Conservation (phyloP, 2,888 invertebrate species). For the Eilema sororculum region DNA sequence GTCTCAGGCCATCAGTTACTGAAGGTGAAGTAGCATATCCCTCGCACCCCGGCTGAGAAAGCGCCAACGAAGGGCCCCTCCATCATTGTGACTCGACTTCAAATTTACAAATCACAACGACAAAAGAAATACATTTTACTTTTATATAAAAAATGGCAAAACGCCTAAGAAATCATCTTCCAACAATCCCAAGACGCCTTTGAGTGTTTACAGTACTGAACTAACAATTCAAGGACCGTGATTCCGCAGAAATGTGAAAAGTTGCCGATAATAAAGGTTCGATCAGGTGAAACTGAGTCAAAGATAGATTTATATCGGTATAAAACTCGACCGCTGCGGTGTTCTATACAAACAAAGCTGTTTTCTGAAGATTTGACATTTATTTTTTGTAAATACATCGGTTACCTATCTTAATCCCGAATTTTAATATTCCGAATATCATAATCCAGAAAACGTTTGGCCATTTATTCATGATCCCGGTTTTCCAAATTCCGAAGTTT, state of each 20-base stretch:
- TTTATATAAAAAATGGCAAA: background rate
- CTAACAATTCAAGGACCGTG: conserved; percentile 7
- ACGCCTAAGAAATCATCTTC: background rate
- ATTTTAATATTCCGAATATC: too few species aligned
- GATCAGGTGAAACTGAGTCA: conserved; percentile 13
- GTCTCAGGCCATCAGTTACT: too few species aligned
- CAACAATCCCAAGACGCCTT: background rate
- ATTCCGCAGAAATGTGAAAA: conserved; percentile 12
- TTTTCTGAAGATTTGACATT: conserved; percentile 24
- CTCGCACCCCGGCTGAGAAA: too few species aligned
- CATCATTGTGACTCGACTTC: too few species aligned
- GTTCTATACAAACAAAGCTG: conserved; percentile 24
- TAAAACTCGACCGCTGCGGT: background rate
- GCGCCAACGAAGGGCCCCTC: too few species aligned
- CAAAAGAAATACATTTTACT: too few species aligned
- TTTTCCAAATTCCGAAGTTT: too few species aligned
- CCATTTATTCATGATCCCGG: too few species aligned
- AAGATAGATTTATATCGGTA: conserved; percentile 27
- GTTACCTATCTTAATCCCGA: too few species aligned
- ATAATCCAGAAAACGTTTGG: too few species aligned
- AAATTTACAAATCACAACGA: too few species aligned
- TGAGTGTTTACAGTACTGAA: conserved; percentile 1
- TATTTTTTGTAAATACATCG: conserved; percentile 30
- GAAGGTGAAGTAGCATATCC: too few species aligned
- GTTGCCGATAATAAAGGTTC: conserved; percentile 17